A percentile compares a stretch with the other conserved stretches of the same genome.
phyloP scores from a whole-genome alignment of 2,797 vertebrate genomes.

The Gobio occitaniae region DNA sequence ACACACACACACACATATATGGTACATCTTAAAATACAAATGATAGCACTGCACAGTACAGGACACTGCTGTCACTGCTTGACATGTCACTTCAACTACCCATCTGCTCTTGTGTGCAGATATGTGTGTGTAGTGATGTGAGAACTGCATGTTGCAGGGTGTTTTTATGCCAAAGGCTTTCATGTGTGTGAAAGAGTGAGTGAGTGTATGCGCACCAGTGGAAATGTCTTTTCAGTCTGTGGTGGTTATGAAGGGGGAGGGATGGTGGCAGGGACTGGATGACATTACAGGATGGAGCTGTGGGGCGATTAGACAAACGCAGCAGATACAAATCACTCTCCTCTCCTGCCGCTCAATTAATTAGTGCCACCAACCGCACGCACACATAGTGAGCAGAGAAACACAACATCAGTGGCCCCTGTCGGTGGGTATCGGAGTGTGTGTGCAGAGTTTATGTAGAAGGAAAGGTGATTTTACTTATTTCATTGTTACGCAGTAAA shows the following conservation, averaged over 20 bases:
- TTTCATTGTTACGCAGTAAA: not conserved
- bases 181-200: slow-evolving; percentile 1
- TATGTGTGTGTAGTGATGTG: not conserved
- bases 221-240: slow-evolving; percentile 21
- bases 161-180: slow-evolving; percentile 28
- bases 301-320: slow-evolving; percentile 60
- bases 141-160: slow-evolving; percentile 18
- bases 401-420: not conserved
- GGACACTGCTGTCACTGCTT: not conserved
- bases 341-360: slow-evolving; percentile 60
- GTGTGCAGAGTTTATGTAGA: not conserved
- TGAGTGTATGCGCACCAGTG: not conserved
- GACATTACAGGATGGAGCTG: slow-evolving; percentile 62
- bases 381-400: not conserved
- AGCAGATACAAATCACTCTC: slow-evolving; percentile 64
- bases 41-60: not conserved
- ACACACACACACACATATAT: no score
- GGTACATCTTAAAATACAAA: not conserved
- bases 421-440: not conserved
- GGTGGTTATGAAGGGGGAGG: slow-evolving; percentile 25
- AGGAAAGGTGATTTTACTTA: not conserved
- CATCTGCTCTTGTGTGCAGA: not conserved
- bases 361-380: slow-evolving; percentile 51
- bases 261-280: slow-evolving; percentile 58
- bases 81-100: not conserved